Evolutionary conservation across 2,113 vertebrate species (phyloP).

Genomic region (Beaufortia kweichowensis): DNA sequence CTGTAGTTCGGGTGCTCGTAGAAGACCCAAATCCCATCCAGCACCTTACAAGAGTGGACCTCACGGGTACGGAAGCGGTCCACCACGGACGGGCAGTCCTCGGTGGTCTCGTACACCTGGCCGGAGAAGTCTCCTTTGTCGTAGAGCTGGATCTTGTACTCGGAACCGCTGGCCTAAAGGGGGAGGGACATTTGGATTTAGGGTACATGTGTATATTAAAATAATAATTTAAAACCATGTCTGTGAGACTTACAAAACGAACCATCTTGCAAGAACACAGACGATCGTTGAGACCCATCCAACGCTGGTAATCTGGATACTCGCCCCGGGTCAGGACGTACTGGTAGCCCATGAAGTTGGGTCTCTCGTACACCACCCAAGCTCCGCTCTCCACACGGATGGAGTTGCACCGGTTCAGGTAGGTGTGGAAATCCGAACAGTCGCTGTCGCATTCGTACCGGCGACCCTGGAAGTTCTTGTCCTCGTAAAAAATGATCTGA

Average conservation of each 20-base stretch:
- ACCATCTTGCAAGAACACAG: conserved; percentile 70
- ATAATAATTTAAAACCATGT: not conserved
- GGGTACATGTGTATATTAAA: not conserved
- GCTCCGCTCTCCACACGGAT: conserved; percentile 64
- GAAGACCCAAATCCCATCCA: conserved; percentile 67
- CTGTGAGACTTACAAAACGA: conserved; percentile 61
- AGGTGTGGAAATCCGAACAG: conserved; percentile 68
- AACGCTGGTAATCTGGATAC: conserved; percentile 70
- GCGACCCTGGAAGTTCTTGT: conserved; percentile 74
- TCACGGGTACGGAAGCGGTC: conserved; percentile 64
- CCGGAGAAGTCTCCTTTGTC: conserved; percentile 66
- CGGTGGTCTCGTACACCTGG: conserved; percentile 64
- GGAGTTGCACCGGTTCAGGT: conserved; percentile 66
- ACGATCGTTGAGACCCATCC: conserved; percentile 72
- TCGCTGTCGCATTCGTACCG: conserved; percentile 72
- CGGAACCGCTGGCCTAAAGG: conserved; percentile 49
- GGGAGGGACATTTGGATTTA: not conserved
- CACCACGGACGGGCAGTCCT: conserved; percentile 64
- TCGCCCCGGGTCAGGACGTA: conserved; percentile 72
- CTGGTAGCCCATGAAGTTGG: conserved; percentile 70
- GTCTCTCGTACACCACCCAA: conserved; percentile 73
- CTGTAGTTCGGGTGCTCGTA: conserved; percentile 69
- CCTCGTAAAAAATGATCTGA: conserved; percentile 73
- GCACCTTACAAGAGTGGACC: conserved; percentile 67
- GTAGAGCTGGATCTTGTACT: conserved; percentile 64